Percentiles rank a stretch among this genome's conserved stretches.
Evolutionary conservation across 2,797 vertebrate genomes (phyloP).

Genomic region (Squalus acanthias): DNA sequence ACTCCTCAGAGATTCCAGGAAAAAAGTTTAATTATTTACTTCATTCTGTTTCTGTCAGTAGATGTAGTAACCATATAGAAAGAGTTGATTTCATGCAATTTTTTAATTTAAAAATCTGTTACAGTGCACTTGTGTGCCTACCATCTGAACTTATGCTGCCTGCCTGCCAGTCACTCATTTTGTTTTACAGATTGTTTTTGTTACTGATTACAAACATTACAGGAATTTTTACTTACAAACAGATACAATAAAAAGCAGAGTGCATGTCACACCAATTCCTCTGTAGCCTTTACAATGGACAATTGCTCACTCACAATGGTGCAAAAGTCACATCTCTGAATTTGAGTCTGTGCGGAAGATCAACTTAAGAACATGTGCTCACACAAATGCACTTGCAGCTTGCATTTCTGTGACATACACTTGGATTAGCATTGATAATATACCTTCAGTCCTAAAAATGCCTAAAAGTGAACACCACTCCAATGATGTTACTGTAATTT

Average conservation of each 20-base stretch:
- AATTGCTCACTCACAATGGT: no score
- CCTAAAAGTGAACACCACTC: neutral
- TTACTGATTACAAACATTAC: neutral
- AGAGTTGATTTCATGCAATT: neutral
- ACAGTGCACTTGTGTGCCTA: neutral
- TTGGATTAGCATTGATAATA: no score
- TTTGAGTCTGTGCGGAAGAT: no score
- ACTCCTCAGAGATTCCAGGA: neutral
- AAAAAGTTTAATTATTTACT: constrained; percentile 8
- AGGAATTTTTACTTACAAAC: neutral
- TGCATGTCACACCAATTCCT: neutral
- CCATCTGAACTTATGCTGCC: neutral
- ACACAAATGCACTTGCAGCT: no score
- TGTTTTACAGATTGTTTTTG: neutral
- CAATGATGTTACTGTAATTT: neutral
- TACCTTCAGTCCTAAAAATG: no score
- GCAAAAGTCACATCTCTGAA: no score
- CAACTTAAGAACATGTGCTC: no score
- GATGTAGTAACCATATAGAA: neutral
- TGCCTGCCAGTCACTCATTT: neutral
- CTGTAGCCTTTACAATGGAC: no score
- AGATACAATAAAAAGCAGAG: neutral
- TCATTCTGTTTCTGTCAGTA: constrained; percentile 33
- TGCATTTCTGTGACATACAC: no score
- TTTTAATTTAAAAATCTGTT: neutral